Conservation (phyloP, 2,113 vertebrate species). For the Daboia siamensis region DNA sequence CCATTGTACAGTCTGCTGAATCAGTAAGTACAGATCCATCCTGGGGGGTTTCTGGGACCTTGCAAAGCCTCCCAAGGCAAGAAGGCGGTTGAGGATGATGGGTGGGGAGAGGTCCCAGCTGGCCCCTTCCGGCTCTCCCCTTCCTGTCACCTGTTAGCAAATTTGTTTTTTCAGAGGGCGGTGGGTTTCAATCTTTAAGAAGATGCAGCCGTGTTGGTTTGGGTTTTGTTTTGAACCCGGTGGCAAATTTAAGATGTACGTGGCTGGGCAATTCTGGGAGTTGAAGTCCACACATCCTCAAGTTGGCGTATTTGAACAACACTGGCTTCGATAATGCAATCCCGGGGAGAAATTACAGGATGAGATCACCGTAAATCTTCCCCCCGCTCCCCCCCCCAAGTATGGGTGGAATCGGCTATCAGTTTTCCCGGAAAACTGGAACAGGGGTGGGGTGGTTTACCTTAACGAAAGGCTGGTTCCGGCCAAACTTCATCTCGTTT, state of each 20-base stretch:
- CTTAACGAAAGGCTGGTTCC: not conserved
- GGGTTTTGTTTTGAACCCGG: too few species aligned
- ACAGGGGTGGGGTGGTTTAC: not conserved
- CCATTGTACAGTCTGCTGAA: conserved; percentile 90
- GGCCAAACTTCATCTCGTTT: too few species aligned
- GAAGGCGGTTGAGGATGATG: not conserved
- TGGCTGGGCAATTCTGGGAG: not conserved
- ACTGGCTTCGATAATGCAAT: not conserved
- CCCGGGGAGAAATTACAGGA: not conserved
- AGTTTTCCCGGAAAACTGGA: not conserved
- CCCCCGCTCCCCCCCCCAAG: not conserved
- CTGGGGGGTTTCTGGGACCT: not conserved
- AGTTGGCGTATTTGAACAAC: not conserved
- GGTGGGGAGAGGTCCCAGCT: not conserved
- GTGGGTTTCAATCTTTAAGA: not conserved
- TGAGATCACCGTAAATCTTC: not conserved
- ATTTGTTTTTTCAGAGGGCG: not conserved
- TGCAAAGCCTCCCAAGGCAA: not conserved
- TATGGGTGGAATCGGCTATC: not conserved
- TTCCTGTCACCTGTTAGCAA: too few species aligned
- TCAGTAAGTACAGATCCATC: conserved; percentile 79
- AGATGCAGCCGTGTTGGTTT: not conserved
- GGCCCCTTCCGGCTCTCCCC: too few species aligned
- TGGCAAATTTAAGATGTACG: not conserved
- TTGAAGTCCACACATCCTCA: not conserved